Base-by-base conservation (phyloP, 2,113 vertebrate species). In the Raja brachyura region DNA sequence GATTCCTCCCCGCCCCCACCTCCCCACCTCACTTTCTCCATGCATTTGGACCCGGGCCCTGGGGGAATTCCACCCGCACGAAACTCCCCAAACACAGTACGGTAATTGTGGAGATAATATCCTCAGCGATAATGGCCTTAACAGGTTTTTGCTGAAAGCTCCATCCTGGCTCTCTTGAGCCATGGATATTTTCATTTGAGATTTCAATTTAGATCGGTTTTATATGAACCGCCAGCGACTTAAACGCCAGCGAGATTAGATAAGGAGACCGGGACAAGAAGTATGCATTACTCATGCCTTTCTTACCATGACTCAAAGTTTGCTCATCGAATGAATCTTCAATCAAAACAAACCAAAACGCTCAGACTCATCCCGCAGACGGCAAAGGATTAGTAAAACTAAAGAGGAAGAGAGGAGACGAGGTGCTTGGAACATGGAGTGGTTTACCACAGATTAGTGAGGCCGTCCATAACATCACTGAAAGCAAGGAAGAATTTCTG, bases 301-400 rank as follows among this genome's bases (percentile, higher is more conserved):
- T 66, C 83, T 61, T 88, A 63, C 83, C 83, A 88, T 88, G 83
- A 66, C 59, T 88, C 31, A 88, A 88, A 7, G 28, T 88, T 88
- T 88, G 83, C 83, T 88, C 83, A 88, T 88, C 59, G n/a, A 88
- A 88, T 66, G 28, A 31, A 63, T n/a, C 14, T 88, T 63, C 7
- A 66, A 88, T n/a, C 59, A 63, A 86, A 88, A 31, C 1, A 88
- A 88, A n/a, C 0, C 0, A 48, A 68, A 73, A 0, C 70, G 18
- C 18, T 73, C 70, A 73, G 68, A 70, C 31, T 66, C 1, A 63
- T 18, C 31, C 4, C 59, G 63, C 59, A 31, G 83, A 61, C 59
- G 16, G 28, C 61, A 88, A n/a, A 31, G 31, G 11, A 63, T 28
- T 25, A 61, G 25, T 4, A 61, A 2, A 18, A n/a, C 56, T 59